Evolutionary conservation across 2,113 vertebrate species (phyloP).

Genomic region (Ceyx cyanopectus): DNA sequence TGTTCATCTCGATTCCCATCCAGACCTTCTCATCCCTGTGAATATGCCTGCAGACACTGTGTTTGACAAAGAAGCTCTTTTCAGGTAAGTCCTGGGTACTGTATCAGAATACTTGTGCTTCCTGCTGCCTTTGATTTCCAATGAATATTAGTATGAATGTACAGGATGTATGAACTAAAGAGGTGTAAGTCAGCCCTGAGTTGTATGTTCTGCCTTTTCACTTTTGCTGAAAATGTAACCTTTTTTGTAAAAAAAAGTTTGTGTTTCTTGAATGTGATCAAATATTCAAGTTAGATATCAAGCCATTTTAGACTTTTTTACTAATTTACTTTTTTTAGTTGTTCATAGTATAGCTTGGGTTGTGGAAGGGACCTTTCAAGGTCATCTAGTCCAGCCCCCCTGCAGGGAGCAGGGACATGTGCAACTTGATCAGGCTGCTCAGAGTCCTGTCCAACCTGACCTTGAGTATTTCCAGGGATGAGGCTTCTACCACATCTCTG

Average conservation of each 20-base stretch:
- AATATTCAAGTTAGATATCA: not conserved
- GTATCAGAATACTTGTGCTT: not conserved
- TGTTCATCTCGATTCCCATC: constrained; percentile 95
- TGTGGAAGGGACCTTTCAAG: not conserved
- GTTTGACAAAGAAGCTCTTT: constrained; percentile 92
- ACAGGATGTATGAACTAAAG: not conserved
- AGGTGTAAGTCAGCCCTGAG: not conserved
- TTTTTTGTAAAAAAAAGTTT: not conserved
- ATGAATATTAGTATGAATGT: not conserved
- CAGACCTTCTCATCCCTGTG: constrained; percentile 96
- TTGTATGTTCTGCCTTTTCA: not conserved
- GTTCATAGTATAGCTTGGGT: not conserved
- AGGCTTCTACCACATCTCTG: too few relatives aligned
- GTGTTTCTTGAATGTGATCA: not conserved
- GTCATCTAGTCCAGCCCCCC: not conserved
- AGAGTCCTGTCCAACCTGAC: not conserved
- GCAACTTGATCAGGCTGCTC: not conserved
- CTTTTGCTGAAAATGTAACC: not conserved
- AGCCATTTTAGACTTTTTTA: not conserved
- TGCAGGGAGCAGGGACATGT: too few relatives aligned
- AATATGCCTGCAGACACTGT: constrained; percentile 94
- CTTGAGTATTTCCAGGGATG: not conserved
- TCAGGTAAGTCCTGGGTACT: constrained; percentile 78
- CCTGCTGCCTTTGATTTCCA: not conserved
- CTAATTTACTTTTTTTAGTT: not conserved